A percentile compares a stretch with the other conserved stretches of the same genome.
Evolutionary conservation across 2,888 invertebrate genomes (phyloP).

Genomic region (Drosophila putrida): DNA sequence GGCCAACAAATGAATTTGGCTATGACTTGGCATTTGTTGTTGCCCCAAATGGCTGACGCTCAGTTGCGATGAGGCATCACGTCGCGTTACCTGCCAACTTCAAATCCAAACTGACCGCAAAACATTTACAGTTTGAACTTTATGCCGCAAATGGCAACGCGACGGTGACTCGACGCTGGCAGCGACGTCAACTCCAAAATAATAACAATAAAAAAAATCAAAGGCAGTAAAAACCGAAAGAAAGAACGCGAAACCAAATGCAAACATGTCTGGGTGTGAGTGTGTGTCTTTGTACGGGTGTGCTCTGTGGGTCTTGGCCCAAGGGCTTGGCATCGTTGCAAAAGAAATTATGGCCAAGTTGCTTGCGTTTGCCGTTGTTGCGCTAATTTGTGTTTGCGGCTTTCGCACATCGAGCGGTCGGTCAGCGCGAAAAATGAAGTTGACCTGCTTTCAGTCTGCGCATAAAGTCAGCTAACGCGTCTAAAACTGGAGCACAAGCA

Average conservation of each 20-base stretch:
- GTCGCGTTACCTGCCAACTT: slow-evolving; percentile 77
- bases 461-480: slow-evolving; percentile 41
- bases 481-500: slow-evolving; percentile 70
- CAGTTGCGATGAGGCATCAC: slow-evolving; percentile 49
- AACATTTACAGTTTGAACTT: slow-evolving; percentile 80
- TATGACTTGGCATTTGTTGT: slow-evolving; percentile 46
- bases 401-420: slow-evolving; percentile 67
- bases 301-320: slow-evolving; percentile 24
- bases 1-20: slow-evolving; percentile 21
- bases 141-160: slow-evolving; percentile 59
- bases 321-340: slow-evolving; percentile 68
- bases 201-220: slow-evolving; percentile 77
- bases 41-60: slow-evolving; percentile 12
- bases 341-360: slow-evolving; percentile 73
- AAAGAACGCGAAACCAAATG: slow-evolving; percentile 61
- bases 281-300: slow-evolving; percentile 11
- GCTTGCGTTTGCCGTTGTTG: slow-evolving; percentile 41
- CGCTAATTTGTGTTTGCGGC: slow-evolving; percentile 80
- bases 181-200: slow-evolving; percentile 68
- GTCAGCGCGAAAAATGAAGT: slow-evolving; percentile 80
- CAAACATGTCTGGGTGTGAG: slow-evolving; percentile 28
- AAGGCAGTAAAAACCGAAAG: slow-evolving; percentile 63
- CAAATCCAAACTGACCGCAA: slow-evolving; percentile 82
- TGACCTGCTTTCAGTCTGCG: slow-evolving; percentile 71
- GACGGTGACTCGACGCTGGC: slow-evolving; percentile 48